Evolutionary conservation across 2,888 invertebrate genomes (phyloP), one percentile per base, ranked within the genome.

Genomic region (Exocentrus adspersus): DNA sequence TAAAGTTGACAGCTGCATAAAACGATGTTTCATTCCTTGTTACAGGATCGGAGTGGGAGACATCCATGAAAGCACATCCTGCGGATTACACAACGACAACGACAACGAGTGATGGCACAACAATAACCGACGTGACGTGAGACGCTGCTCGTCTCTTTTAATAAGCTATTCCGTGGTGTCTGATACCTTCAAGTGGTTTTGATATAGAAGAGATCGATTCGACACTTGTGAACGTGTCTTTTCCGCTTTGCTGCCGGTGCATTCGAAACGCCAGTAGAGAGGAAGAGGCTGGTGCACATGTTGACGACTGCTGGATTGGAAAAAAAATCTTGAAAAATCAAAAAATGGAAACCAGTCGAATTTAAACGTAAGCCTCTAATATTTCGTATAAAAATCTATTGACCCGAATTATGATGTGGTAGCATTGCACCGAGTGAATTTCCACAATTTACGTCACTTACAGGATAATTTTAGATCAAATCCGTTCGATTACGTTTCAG

Each of bases 241-340:
- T 87, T 87, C 87, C 86, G 86, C 86, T 87, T 87, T 87, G 86
- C 86, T 87, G 87, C 86, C 86, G 87, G 79, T 83, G 75, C 74
- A 75, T 80, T 80, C 73, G 76, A 82, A 81, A 78, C 85, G 86
- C 84, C 86, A 86, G 86, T 85, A 86, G 85, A 86, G 86, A 83
- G 86, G 85, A 86, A 86, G 85, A 85, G 87, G 85, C 86, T 76
- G 72, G 77, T 81, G 72, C 80, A 79, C 77, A 67, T 72, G 78
- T 74, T 72, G 68, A 51, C 42, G 21, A 28, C 43, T 24, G 30
- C 37, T 32, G 51, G 32, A 19, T 5, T n/a, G n/a, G n/a, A n/a
- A n/a, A n/a, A n/a, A n/a, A n/a, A n/a, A n/a, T n/a, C n/a, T n/a
- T n/a, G n/a, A n/a, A n/a, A n/a, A n/a, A n/a, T n/a, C n/a, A n/a